Evolutionary conservation across 2,888 invertebrate genomes (phyloP).

Genomic region (Apoderus coryli): DNA sequence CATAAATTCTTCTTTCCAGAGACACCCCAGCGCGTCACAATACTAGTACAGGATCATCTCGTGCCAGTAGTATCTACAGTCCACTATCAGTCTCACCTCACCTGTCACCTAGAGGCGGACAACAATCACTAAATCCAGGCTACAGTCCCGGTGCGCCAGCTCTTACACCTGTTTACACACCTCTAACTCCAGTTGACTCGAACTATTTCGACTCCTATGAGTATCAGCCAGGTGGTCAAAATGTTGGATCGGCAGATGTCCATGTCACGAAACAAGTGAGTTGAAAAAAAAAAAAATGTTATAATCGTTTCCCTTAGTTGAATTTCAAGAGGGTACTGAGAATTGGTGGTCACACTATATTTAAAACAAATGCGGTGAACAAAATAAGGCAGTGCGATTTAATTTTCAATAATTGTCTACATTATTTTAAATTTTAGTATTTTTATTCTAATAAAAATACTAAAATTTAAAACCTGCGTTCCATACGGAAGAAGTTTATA

Average conservation of each 20-base stretch:
- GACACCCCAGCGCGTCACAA: conserved; percentile 26
- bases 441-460: too few species aligned
- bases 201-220: conserved; percentile 28
- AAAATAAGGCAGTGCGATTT: too few species aligned
- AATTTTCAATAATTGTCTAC: too few species aligned
- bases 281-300: too few species aligned
- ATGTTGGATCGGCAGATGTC: conserved; percentile 20
- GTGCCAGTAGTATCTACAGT: conserved; percentile 33
- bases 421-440: too few species aligned
- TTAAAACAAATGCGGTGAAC: too few species aligned
- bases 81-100: conserved; percentile 33
- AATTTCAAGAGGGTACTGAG: too few species aligned
- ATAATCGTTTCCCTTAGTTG: too few species aligned
- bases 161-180: conserved; percentile 29
- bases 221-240: conserved; percentile 15
- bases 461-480: too few species aligned
- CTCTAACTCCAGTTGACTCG: conserved; percentile 29
- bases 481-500: too few species aligned
- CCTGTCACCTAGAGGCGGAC: conserved; percentile 27
- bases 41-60: conserved; percentile 36
- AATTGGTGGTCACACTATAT: too few species aligned
- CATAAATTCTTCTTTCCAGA: conserved; percentile 15
- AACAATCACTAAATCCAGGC: conserved; percentile 22
- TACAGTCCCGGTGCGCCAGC: conserved; percentile 36
- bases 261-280: conserved; percentile 44